Base-by-base conservation (phyloP, 1,140 invertebrate species). In the Zaprionus ghesquierei region DNA sequence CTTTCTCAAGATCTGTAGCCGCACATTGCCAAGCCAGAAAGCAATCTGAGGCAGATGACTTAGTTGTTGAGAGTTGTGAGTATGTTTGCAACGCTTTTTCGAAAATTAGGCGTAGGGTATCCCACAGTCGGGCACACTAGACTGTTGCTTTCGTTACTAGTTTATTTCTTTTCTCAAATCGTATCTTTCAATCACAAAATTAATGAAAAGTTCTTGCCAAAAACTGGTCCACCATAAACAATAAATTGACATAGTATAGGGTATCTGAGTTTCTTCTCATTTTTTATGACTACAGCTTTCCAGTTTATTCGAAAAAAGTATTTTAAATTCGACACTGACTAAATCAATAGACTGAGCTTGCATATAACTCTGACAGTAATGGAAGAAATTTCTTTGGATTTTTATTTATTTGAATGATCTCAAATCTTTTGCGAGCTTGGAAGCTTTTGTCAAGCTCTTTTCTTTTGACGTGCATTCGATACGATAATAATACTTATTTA, bases 401-500 rank as follows among this genome's bases (percentile, higher is more conserved):
- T 41, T 41, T 41, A 41, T 41, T 41, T 41, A 41, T 41, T 15
- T 9, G 27, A 29, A 29, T 29, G 27, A 9, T n/a, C n/a, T n/a
- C n/a, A 2, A 5, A 25, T 25, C 25, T 35, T n/a, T 13, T n/a
- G 33, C 10, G 31, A 33, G 33, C 3, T 5, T 35, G 33, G 6
- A 33, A 6, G 5, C 35, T 15, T 41, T 41, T 41, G 35, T 41
- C n/a, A 15, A 41, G 33, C 33, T 35, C 33, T 25, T 25, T 5
- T 29, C 27, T 29, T 2, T 5, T 8, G 27, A 29, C 27, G 27
- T 29, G 6, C 3, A 29, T 29, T 29, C 12, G 27, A 22, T 44
- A 25, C 29, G 15, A 38, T 44, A 62, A 62, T 35, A 46, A 69
- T 46, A 62, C 50, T 54, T 54, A 62, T 69, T 69, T 69, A 69